phyloP scores from a whole-genome alignment of 2,797 vertebrate species.

The Notolabrus celidotus region DNA sequence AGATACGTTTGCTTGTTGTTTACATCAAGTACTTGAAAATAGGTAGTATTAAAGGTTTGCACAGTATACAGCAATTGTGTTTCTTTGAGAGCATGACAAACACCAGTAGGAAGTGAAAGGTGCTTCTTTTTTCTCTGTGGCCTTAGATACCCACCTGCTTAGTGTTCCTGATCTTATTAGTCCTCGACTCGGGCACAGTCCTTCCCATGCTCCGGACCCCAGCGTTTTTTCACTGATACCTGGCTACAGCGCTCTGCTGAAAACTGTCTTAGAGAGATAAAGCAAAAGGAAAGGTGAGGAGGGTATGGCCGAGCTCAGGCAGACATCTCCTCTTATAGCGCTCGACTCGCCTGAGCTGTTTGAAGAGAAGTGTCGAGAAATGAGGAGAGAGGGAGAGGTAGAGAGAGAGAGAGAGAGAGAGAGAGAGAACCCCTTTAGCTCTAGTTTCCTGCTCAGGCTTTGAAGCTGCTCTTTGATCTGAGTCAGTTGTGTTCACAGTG shows the following conservation, averaged over 20 bases:
- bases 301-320: slow-evolving; percentile 56
- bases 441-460: slow-evolving; percentile 80
- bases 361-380: slow-evolving; percentile 74
- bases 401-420: slow-evolving; percentile 50
- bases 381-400: slow-evolving; percentile 51
- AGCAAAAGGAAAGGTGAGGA: slow-evolving; percentile 67
- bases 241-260: slow-evolving; percentile 46
- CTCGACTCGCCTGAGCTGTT: slow-evolving; percentile 58
- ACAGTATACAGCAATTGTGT: slow-evolving; percentile 59
- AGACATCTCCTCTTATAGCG: slow-evolving; percentile 48
- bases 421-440: slow-evolving; percentile 75
- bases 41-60: slow-evolving; percentile 65
- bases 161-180: slow-evolving; percentile 58
- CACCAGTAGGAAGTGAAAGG: slow-evolving; percentile 62
- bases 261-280: slow-evolving; percentile 56
- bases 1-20: slow-evolving; percentile 81
- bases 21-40: slow-evolving; percentile 92
- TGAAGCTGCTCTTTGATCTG: slow-evolving; percentile 87
- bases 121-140: slow-evolving; percentile 82
- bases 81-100: slow-evolving; percentile 60
- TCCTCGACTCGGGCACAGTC: slow-evolving; percentile 42
- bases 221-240: slow-evolving; percentile 29
- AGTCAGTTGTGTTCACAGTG: slow-evolving; percentile 78
- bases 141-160: slow-evolving; percentile 77
- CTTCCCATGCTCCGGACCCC: slow-evolving; percentile 30